Percentiles rank a stretch among this genome's conserved stretches.
Evolutionary conservation across 2,113 vertebrate species (phyloP).

Genomic region (Ciconia boyciana): DNA sequence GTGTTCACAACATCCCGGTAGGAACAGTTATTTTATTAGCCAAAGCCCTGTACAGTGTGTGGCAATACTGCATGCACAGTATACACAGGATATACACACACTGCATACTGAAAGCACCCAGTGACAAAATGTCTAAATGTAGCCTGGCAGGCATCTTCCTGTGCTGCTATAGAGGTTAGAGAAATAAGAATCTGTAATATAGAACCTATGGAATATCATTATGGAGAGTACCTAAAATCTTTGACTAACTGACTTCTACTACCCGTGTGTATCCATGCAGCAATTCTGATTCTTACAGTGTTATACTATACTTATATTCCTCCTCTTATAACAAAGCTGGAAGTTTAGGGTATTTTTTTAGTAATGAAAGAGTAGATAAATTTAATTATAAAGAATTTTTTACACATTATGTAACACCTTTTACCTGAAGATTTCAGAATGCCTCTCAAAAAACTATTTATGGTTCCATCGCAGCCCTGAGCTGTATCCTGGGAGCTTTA

Average conservation of each 20-base stretch:
- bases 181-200: background rate
- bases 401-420: background rate
- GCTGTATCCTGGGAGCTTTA: background rate
- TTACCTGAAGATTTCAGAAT: background rate
- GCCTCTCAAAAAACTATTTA: background rate
- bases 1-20: background rate
- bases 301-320: background rate
- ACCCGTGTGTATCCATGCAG: background rate
- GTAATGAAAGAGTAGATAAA: background rate
- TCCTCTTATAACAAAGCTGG: background rate
- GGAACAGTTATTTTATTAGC: background rate
- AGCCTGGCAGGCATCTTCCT: background rate
- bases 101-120: background rate
- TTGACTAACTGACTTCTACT: background rate
- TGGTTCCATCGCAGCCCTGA: background rate
- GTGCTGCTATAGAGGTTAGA: background rate
- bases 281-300: background rate
- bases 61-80: too few species aligned
- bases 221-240: background rate
- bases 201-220: background rate
- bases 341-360: background rate
- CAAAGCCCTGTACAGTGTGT: background rate
- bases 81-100: too few species aligned
- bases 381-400: background rate
- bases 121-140: background rate